Percentiles rank a stretch among this genome's conserved stretches.
These are phyloP conservation scores for Barypeithes pellucidus DNA, from an alignment of 2,888 invertebrate genomes.

Conservation along the genomic window DNA sequence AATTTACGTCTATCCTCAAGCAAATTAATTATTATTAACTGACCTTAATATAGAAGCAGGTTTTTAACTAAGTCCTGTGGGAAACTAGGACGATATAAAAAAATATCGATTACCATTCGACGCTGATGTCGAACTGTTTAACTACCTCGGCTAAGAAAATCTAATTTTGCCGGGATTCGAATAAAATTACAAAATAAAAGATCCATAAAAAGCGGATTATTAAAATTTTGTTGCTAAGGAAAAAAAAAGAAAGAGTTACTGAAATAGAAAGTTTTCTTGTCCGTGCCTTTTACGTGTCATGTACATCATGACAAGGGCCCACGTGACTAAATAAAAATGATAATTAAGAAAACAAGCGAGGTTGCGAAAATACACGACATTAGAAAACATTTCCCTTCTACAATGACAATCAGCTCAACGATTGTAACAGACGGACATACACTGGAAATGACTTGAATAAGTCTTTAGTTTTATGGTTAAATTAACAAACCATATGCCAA, in stretches of 20 bases:
- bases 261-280: too few relatives aligned
- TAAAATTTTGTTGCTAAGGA: conserved; percentile 1
- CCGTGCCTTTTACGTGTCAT: too few relatives aligned
- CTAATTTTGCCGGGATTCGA: conserved; percentile 13
- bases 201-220: not conserved
- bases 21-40: conserved; percentile 18
- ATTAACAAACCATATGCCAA: too few relatives aligned
- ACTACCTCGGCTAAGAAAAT: conserved; percentile 14
- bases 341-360: too few relatives aligned
- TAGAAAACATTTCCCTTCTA: too few relatives aligned
- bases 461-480: too few relatives aligned
- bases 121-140: conserved; percentile 30
- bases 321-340: too few relatives aligned
- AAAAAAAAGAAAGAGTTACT: not conserved
- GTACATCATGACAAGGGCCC: too few relatives aligned
- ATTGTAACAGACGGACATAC: too few relatives aligned
- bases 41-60: conserved; percentile 31
- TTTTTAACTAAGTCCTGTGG: conserved; percentile 25
- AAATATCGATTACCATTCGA: conserved; percentile 32
- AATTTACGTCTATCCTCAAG: not conserved
- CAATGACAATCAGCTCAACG: too few relatives aligned
- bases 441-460: too few relatives aligned
- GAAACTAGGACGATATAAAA: conserved; percentile 36
- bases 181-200: conserved; percentile 10
- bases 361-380: too few relatives aligned